Conservation (phyloP, 2,113 vertebrate species). For the Oryzias curvinotus region DNA sequence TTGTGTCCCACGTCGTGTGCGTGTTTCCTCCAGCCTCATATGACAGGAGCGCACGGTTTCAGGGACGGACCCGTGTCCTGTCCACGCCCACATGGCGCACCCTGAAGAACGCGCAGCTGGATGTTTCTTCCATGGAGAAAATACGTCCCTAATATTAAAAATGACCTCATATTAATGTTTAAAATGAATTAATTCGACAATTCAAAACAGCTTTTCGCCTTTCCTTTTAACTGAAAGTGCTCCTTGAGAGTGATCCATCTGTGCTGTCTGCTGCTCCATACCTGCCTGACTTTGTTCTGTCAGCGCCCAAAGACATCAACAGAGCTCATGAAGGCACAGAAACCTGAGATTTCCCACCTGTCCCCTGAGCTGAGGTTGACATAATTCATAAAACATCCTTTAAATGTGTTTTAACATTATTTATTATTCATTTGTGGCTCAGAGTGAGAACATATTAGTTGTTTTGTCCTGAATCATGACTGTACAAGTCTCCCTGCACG, state of each 20-base stretch:
- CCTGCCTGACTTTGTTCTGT: conserved; percentile 7
- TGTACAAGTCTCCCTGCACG: conserved; percentile 10
- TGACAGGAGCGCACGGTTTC: conserved; percentile 43
- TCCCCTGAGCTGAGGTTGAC: background rate
- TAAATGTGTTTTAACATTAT: background rate
- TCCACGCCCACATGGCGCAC: conserved; percentile 63
- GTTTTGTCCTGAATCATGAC: conserved; percentile 29
- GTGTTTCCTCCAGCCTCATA: conserved; percentile 32
- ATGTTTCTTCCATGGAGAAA: conserved; percentile 3
- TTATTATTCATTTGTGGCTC: background rate
- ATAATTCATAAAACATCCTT: background rate
- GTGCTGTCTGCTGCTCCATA: background rate
- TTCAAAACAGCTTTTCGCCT: no score
- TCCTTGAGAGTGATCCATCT: no score
- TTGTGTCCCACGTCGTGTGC: conserved; percentile 10
- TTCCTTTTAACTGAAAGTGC: no score
- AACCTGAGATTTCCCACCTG: conserved; percentile 9
- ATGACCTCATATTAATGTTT: no score
- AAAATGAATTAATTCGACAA: no score
- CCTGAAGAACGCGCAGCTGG: background rate
- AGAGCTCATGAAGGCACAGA: conserved; percentile 2
- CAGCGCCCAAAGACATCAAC: conserved; percentile 9
- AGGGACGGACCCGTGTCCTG: conserved; percentile 38
- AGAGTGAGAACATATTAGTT: no score
- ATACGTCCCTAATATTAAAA: no score